Conservation (phyloP, 2,888 invertebrate genomes). For the Hypena proboscidalis region DNA sequence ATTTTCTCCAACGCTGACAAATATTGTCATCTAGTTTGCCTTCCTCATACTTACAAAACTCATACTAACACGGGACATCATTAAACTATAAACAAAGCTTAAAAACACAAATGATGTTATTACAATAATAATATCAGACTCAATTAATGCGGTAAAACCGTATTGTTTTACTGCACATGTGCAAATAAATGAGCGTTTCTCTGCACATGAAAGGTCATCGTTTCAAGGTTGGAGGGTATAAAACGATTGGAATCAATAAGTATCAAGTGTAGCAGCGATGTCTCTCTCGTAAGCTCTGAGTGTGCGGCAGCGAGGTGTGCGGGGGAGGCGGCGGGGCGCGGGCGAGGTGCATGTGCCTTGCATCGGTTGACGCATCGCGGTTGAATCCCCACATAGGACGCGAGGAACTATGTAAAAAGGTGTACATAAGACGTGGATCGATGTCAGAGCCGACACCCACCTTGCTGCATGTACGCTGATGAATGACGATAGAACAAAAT, state of each 20-base stretch:
- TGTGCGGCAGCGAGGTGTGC: slow-evolving; percentile 41
- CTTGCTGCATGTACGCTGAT: slow-evolving; percentile 37
- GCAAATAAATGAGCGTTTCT: slow-evolving; percentile 40
- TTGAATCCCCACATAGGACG: slow-evolving; percentile 80
- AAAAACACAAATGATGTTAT: slow-evolving; percentile 1
- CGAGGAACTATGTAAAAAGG: slow-evolving; percentile 78
- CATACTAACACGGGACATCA: background rate
- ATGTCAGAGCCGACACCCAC: slow-evolving; percentile 72
- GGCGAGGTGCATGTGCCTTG: slow-evolving; percentile 71
- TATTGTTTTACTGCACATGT: slow-evolving; percentile 23
- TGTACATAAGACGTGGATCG: slow-evolving; percentile 81
- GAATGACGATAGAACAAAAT: slow-evolving; percentile 31
- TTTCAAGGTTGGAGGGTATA: slow-evolving; percentile 62
- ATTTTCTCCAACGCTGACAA: too few relatives aligned
- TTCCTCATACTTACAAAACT: background rate
- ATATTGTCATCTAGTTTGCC: too few relatives aligned
- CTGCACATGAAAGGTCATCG: slow-evolving; percentile 54
- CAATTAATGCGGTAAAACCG: slow-evolving; percentile 5
- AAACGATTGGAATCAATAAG: slow-evolving; percentile 57
- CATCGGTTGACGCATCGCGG: slow-evolving; percentile 82
- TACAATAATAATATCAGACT: slow-evolving; percentile 1
- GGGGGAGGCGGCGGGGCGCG: slow-evolving; percentile 40
- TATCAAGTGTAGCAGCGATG: slow-evolving; percentile 43
- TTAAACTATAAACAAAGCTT: background rate
- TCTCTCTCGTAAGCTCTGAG: slow-evolving; percentile 51